Conservation (phyloP, 2,797 vertebrate genomes). For the Myioborus melanocephalus region DNA sequence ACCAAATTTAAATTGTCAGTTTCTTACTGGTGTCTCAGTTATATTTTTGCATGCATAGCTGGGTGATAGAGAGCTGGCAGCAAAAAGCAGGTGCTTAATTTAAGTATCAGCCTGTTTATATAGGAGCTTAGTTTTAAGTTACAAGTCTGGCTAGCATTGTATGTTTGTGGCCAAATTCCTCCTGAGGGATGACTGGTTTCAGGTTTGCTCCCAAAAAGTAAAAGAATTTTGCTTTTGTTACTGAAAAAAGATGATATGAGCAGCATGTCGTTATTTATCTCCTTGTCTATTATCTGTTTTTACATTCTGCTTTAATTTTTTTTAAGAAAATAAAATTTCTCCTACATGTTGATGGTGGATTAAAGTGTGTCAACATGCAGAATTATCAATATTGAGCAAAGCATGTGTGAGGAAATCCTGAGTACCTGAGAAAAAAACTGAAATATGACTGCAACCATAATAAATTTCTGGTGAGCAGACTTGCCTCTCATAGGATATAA, state of each 20-base stretch:
- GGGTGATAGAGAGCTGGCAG: background rate
- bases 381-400: background rate
- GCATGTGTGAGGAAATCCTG: background rate
- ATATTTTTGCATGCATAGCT: background rate
- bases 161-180: background rate
- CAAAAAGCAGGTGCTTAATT: background rate
- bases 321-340: background rate
- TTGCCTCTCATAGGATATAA: conserved; percentile 79
- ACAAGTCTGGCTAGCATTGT: background rate
- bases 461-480: conserved; percentile 16
- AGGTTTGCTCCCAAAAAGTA: background rate
- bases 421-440: background rate
- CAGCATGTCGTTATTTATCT: background rate
- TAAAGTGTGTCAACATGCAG: background rate
- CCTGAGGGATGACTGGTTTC: background rate
- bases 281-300: background rate
- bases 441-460: background rate
- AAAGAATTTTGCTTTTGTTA: background rate
- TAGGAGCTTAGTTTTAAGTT: background rate
- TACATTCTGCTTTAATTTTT: background rate
- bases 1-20: background rate
- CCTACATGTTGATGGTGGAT: background rate
- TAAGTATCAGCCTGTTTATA: background rate
- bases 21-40: background rate
- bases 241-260: background rate